A percentile compares a stretch with the other conserved stretches of the same genome.
Conservation (phyloP, 2,888 invertebrate species). For the Julus scanicus region DNA sequence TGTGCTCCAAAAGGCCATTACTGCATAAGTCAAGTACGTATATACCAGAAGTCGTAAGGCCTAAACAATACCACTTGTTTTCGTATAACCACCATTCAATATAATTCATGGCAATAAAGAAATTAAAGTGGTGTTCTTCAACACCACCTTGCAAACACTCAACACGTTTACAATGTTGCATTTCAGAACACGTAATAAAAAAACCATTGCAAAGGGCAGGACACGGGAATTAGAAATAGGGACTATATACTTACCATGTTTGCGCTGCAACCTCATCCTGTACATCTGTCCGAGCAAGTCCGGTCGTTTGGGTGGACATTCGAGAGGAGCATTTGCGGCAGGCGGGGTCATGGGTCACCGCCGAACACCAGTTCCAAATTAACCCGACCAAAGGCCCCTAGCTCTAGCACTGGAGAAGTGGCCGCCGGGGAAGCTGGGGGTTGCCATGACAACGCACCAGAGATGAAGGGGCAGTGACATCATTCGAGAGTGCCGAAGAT, state of each 20-base stretch:
- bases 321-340: neutral
- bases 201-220: too few species aligned
- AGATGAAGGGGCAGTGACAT: slow-evolving; percentile 11
- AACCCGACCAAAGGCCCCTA: neutral
- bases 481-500: neutral
- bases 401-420: neutral
- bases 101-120: too few species aligned
- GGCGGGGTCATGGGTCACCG: neutral
- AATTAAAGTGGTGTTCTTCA: too few species aligned
- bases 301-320: neutral
- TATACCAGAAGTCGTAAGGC: too few species aligned
- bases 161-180: too few species aligned
- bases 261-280: neutral
- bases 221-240: too few species aligned
- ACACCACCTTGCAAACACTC: too few species aligned
- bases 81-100: too few species aligned
- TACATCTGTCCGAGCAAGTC: slow-evolving; percentile 3
- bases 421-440: slow-evolving; percentile 3
- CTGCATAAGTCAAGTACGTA: too few species aligned
- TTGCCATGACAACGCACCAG: neutral
- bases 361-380: neutral
- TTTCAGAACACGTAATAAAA: too few species aligned
- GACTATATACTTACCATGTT: neutral
- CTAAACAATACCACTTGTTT: too few species aligned
- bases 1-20: too few species aligned